phyloP scores from a whole-genome alignment of 2,888 invertebrate genomes.

The Tuberolachnus salignus region DNA sequence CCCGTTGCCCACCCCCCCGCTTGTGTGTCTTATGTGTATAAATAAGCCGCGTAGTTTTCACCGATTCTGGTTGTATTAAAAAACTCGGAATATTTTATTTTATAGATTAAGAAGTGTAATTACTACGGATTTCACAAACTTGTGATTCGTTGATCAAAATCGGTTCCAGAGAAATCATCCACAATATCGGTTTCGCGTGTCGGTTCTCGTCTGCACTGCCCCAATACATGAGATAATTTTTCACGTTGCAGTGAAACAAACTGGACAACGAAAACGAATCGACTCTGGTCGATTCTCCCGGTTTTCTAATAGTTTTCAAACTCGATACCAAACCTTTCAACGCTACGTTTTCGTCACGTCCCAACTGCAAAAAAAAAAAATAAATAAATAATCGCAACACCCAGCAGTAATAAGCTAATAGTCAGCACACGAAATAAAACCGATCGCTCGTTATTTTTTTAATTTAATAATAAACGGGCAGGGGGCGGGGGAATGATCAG shows the following conservation, averaged over 20 bases:
- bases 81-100: too few relatives aligned
- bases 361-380: neutral
- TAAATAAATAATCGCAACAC: too few relatives aligned
- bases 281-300: neutral
- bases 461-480: too few relatives aligned
- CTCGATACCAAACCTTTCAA: neutral
- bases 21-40: too few relatives aligned
- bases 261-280: constrained; percentile 2
- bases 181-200: neutral
- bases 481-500: too few relatives aligned
- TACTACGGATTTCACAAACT: neutral
- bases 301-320: neutral
- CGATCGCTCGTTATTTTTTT: too few relatives aligned
- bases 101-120: too few relatives aligned
- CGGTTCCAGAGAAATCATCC: constrained; percentile 19
- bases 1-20: too few relatives aligned
- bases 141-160: neutral
- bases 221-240: constrained; percentile 27
- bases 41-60: too few relatives aligned
- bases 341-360: neutral
- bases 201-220: neutral
- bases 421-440: too few relatives aligned
- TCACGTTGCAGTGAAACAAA: neutral
- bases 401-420: too few relatives aligned
- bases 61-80: too few relatives aligned